These are phyloP conservation scores for Scomber scombrus DNA, from an alignment of 2,113 vertebrate species.

Conservation along the genomic window DNA sequence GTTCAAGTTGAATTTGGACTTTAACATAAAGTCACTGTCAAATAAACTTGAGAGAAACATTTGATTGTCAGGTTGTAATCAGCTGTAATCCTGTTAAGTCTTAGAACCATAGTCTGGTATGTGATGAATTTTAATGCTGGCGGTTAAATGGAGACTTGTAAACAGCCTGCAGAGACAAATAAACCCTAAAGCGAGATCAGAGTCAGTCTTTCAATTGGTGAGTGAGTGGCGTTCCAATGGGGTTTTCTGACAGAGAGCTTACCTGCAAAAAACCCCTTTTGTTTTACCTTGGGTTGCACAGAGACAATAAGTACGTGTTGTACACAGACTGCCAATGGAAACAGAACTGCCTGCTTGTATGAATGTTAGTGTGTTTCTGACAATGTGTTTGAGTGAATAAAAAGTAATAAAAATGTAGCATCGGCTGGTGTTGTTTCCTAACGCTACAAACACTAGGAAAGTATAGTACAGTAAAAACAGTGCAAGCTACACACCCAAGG, in stretches of 20 bases:
- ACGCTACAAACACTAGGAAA: constrained; percentile 11
- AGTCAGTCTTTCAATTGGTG: neutral
- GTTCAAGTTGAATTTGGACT: constrained; percentile 5
- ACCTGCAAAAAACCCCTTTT: constrained; percentile 10
- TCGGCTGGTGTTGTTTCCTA: constrained; percentile 13
- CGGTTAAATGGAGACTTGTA: neutral
- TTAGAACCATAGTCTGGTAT: constrained; percentile 9
- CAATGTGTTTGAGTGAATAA: neutral
- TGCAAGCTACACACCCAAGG: neutral
- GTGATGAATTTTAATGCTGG: constrained; percentile 31
- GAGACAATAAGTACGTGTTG: neutral
- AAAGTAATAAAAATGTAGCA: neutral
- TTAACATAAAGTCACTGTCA: constrained; percentile 1
- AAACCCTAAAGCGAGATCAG: constrained; percentile 25
- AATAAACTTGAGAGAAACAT: neutral
- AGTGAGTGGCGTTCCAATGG: neutral
- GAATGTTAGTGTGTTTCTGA: constrained; percentile 17
- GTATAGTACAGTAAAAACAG: neutral
- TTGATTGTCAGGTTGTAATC: constrained; percentile 13
- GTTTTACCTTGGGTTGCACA: neutral
- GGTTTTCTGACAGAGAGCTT: constrained; percentile 22
- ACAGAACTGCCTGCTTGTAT: neutral
- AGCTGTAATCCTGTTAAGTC: constrained; percentile 26
- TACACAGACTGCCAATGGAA: neutral
- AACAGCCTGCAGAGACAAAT: constrained; percentile 22